Conservation (phyloP, 2,113 vertebrate species). For the Psittacula cyanocephala region DNA sequence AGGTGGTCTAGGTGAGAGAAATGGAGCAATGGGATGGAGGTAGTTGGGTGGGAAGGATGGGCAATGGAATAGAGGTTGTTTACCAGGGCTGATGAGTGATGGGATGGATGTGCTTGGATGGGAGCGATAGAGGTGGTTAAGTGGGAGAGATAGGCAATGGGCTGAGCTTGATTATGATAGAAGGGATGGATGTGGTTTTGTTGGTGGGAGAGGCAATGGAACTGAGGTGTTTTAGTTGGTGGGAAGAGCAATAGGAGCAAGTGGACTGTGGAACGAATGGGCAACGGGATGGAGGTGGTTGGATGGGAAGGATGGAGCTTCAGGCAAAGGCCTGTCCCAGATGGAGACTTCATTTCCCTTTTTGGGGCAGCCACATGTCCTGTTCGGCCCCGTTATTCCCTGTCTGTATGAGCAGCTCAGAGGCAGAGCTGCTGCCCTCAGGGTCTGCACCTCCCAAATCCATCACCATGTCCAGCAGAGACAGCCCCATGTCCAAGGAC, state of each 20-base stretch:
- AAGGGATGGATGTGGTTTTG: not conserved
- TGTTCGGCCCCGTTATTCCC: not conserved
- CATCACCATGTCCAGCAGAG: not conserved
- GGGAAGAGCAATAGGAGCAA: not conserved
- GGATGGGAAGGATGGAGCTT: not conserved
- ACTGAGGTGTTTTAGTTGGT: not conserved
- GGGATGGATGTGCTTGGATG: not conserved
- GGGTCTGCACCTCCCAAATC: not conserved
- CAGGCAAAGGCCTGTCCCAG: not conserved
- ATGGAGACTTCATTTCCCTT: not conserved
- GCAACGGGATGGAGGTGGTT: not conserved
- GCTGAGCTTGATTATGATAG: not conserved
- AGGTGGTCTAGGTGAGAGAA: not conserved
- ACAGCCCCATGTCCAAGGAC: not conserved
- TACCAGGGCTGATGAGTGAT: not conserved
- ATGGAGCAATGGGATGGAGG: not conserved
- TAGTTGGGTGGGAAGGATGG: not conserved
- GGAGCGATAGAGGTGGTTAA: not conserved
- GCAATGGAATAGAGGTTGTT: not conserved
- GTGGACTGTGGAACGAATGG: rapidly evolving
- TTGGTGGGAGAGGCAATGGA: no score
- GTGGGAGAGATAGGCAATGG: not conserved
- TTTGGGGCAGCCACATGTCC: rapidly evolving
- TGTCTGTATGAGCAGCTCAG: not conserved
- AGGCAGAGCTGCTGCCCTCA: rapidly evolving